Conservation (phyloP, 2,888 invertebrate species). For the Agrotis clavis region DNA sequence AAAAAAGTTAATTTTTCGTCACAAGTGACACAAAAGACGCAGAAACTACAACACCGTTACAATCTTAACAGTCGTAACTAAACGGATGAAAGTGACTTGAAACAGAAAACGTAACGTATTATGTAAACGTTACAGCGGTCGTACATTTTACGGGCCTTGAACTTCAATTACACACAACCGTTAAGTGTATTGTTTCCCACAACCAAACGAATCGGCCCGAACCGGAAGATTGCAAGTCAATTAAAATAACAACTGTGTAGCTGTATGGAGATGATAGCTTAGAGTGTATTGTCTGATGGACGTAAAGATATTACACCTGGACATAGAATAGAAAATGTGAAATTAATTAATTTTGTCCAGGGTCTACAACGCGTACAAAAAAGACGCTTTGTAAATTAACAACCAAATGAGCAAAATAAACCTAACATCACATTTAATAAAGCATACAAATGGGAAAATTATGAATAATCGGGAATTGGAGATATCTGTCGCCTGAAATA, state of each 20-base stretch:
- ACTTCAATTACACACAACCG: conserved; percentile 61
- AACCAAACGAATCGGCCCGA: conserved; percentile 30
- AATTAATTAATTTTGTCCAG: not conserved
- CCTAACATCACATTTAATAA: no score
- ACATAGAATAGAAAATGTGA: conserved; percentile 5
- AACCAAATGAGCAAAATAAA: not conserved
- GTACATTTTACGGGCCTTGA: conserved; percentile 63
- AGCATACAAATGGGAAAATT: not conserved
- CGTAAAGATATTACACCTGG: not conserved
- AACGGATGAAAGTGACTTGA: conserved; percentile 56
- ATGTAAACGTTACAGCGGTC: conserved; percentile 54
- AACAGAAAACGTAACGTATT: conserved; percentile 55
- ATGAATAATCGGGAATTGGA: not conserved
- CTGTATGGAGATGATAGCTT: conserved; percentile 28
- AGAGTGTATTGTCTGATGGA: conserved; percentile 13
- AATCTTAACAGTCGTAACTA: conserved; percentile 11
- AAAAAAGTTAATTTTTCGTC: not conserved
- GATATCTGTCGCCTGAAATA: not conserved
- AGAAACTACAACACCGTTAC: conserved; percentile 18
- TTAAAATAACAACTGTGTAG: conserved; percentile 56
- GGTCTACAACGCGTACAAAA: not conserved
- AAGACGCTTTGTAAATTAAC: no score
- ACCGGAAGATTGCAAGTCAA: conserved; percentile 52
- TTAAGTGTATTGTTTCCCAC: conserved; percentile 63
- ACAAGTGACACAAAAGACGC: not conserved